Evolutionary conservation across 2,113 vertebrate species (phyloP).

Genomic region (Ursus arctos): DNA sequence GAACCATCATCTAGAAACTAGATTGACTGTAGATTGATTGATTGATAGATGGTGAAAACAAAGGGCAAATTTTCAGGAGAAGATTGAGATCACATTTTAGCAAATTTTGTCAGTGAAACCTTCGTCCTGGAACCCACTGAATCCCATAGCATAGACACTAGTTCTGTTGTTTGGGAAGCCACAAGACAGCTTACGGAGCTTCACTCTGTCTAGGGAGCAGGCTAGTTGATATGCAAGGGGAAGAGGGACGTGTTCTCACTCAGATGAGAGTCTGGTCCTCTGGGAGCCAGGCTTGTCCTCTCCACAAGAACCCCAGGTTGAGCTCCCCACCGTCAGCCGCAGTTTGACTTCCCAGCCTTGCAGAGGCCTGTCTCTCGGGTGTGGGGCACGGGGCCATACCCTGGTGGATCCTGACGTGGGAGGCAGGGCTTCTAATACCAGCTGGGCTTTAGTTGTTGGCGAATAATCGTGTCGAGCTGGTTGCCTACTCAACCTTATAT

Average conservation of each 20-base stretch:
- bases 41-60: neutral
- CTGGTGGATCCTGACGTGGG: neutral
- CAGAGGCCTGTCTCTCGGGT: neutral
- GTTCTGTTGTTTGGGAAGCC: neutral
- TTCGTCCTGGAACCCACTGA: neutral
- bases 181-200: neutral
- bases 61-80: neutral
- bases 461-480: neutral
- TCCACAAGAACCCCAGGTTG: neutral
- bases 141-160: neutral
- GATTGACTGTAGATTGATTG: neutral
- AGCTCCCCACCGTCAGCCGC: neutral
- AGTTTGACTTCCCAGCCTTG: neutral
- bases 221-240: neutral
- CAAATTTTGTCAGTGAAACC: neutral
- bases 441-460: neutral
- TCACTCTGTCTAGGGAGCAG: neutral
- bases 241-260: neutral
- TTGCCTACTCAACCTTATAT: neutral
- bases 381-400: too few relatives aligned
- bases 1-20: neutral
- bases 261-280: neutral
- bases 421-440: neutral
- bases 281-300: neutral
- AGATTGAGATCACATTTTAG: neutral